These are phyloP conservation scores for Odontothrips loti DNA, from an alignment of 2,888 invertebrate genomes.

Conservation along the genomic window DNA sequence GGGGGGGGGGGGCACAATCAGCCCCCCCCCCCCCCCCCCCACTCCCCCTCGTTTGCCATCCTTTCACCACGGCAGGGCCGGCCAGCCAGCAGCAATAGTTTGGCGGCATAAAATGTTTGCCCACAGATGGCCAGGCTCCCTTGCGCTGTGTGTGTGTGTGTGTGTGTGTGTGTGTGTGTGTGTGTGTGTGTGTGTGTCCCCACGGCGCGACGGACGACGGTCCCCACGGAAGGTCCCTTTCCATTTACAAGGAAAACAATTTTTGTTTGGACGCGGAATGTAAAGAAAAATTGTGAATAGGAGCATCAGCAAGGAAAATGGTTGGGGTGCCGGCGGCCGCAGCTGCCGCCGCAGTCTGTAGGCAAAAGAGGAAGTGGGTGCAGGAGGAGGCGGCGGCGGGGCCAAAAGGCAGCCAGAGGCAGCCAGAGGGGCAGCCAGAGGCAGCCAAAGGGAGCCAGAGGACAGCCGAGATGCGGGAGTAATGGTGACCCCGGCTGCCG, in stretches of 20 bases:
- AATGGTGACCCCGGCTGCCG: too few species aligned
- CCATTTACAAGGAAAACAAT: conserved; percentile 24
- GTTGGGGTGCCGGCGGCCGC: neutral
- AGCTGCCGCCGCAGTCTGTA: neutral
- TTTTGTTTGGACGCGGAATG: conserved; percentile 22
- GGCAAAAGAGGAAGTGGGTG: neutral
- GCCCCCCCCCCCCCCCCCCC: too few species aligned
- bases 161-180: too few species aligned
- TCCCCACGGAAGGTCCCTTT: conserved; percentile 3
- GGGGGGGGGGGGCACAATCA: too few species aligned
- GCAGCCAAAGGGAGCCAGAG: too few species aligned
- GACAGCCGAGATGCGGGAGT: too few species aligned
- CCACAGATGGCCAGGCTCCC: neutral
- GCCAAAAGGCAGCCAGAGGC: too few species aligned
- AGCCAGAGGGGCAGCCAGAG: too few species aligned
- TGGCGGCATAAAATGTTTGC: conserved; percentile 19
- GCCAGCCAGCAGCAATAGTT: neutral
- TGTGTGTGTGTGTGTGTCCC: too few species aligned
- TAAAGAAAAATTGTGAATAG: conserved; percentile 24
- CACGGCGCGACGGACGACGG: too few species aligned
- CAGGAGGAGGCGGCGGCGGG: neutral
- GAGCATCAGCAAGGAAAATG: conserved; percentile 19
- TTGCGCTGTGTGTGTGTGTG: neutral
- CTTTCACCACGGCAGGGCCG: too few species aligned
- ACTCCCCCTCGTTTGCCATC: too few species aligned